Evolutionary conservation across 2,888 invertebrate species (phyloP), one percentile per base, ranked within the genome.

Genomic region (Rhagonycha fulva): DNA sequence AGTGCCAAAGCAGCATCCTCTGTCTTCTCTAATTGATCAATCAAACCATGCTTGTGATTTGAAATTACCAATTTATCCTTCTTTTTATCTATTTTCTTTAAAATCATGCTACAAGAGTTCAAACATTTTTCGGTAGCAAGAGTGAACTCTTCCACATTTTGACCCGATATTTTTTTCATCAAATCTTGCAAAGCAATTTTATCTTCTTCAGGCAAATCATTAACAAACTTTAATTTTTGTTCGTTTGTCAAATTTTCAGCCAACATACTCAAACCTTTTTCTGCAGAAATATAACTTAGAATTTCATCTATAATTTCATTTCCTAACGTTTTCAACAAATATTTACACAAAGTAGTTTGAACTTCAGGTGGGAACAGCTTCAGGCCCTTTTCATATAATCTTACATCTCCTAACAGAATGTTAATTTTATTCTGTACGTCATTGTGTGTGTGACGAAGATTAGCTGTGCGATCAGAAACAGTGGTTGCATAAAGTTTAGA

Each of bases 71-170:
- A 90, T 79, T 96, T 91, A 85, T 95, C 94, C 85, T 95, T 96
- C 86, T 96, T 97, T 87, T 97, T 97, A 85, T 98, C 98, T 78
- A 94, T 90, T 87, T 97, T 98, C 84, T 94, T 95, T 78, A 96
- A 88, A 81, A 95, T 93, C 91, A 96, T 93, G 76, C 94, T 93
- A 85, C 94, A 94, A 70, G 91, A 89, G 14, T 91, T 88, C 81
- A 97, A 88, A 68, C 94, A 92, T 0, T 90, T 87, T 83, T 97
- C 97, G 62, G 94, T 89, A n/a, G 92, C 90, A 81, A 90, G 89
- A 81, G 95, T 91, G 86, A 97, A 97, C 4, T 94, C 93, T 73
- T 97, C 97, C 74, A 96, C 88, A 75, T 90, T 92, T 84, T 90
- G 91, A 68, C 93, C 93, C 78, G 90, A 88, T 10, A 96, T 84